phyloP scores from a whole-genome alignment of 2,888 invertebrate species.

The Byasa hedistus region DNA sequence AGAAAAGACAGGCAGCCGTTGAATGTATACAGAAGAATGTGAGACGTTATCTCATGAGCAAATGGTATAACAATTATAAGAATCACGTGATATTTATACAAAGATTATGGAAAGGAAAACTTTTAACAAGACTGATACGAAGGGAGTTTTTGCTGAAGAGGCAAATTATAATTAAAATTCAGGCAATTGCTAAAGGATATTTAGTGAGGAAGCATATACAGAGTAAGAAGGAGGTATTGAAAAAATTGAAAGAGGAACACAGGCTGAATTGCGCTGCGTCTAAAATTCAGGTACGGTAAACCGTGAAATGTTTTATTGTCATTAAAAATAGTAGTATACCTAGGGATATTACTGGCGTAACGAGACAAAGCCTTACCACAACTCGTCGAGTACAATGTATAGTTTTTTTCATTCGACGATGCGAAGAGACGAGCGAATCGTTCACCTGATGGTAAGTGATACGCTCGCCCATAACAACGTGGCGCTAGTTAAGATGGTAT shows the following conservation, averaged over 20 bases:
- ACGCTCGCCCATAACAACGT: too few species aligned
- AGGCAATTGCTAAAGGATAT: conserved; percentile 71
- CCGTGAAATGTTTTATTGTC: neutral
- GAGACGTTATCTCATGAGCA: conserved; percentile 53
- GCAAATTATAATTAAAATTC: conserved; percentile 55
- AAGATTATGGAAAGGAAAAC: conserved; percentile 63
- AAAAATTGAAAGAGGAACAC: conserved; percentile 64
- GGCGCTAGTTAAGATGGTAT: too few species aligned
- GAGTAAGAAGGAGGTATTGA: conserved; percentile 60
- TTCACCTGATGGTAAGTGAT: too few species aligned
- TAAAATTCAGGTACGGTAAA: conserved; percentile 81
- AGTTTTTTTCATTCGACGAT: too few species aligned
- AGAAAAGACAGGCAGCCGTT: conserved; percentile 49
- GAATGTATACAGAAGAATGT: conserved; percentile 60
- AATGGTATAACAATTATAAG: conserved; percentile 49
- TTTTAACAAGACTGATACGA: conserved; percentile 56
- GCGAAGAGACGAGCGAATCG: too few species aligned
- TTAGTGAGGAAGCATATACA: conserved; percentile 70
- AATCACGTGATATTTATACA: conserved; percentile 58
- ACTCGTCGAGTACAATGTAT: too few species aligned
- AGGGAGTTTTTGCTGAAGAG: conserved; percentile 58
- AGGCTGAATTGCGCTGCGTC: conserved; percentile 76
- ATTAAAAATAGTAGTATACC: neutral
- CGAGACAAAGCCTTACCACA: too few species aligned
- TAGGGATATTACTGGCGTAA: too few species aligned